Evolutionary conservation across 2,113 vertebrate species (phyloP).

Genomic region (Prolemur simus): DNA sequence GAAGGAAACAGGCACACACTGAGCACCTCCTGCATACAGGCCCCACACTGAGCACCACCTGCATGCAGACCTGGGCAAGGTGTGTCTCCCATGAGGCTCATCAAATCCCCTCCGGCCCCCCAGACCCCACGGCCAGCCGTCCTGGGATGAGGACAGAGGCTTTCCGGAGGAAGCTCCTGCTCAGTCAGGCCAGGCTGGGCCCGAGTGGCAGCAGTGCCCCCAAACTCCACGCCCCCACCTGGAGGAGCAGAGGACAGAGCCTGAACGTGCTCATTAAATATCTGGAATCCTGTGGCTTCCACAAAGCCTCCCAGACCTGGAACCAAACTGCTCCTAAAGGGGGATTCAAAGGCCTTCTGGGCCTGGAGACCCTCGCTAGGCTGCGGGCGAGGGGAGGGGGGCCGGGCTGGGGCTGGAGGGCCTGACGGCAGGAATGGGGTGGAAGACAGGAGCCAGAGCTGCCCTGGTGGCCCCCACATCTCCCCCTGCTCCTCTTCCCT

Average conservation of each 20-base stretch:
- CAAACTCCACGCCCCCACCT: neutral
- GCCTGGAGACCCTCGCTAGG: neutral
- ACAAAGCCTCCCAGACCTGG: neutral
- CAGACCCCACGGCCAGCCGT: neutral
- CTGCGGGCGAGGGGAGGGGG: too few species aligned
- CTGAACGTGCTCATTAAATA: neutral
- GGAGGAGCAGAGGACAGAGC: neutral
- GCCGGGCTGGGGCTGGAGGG: neutral
- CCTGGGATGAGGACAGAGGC: neutral
- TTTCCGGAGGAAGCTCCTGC: neutral
- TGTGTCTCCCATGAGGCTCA: too few species aligned
- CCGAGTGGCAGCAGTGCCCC: neutral
- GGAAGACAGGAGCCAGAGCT: neutral
- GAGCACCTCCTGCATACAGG: neutral
- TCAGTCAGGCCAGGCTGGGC: too few species aligned
- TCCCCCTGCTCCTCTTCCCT: accelerated
- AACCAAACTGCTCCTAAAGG: neutral
- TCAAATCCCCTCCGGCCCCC: neutral
- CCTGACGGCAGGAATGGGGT: accelerated
- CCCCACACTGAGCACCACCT: neutral
- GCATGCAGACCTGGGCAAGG: neutral
- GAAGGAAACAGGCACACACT: neutral
- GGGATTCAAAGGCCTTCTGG: neutral
- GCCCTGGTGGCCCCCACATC: neutral
- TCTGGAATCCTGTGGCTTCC: neutral